Percentiles rank a stretch among this genome's conserved stretches.
Conservation (phyloP, 92 coral and sea anemone species). For the Zoanthus sansibaricus region DNA sequence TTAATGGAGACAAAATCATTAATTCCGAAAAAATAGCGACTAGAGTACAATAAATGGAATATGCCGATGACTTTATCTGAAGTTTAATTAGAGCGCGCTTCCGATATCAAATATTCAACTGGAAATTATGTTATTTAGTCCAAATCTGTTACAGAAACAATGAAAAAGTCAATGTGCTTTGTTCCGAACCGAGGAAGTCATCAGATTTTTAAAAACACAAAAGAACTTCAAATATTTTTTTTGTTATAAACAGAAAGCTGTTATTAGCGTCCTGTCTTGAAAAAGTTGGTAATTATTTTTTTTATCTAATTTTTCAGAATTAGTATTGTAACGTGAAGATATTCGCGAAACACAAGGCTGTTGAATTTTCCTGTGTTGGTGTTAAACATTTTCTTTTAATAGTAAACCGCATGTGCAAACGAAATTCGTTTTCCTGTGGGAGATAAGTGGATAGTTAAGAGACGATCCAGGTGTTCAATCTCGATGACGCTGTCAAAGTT, state of each 20-base stretch:
- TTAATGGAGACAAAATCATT: slow-evolving; percentile 29
- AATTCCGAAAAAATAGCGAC: not conserved
- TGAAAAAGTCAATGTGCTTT: not conserved
- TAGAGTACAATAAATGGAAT: not conserved
- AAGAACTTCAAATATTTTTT: slow-evolving; percentile 1
- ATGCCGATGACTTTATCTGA: not conserved
- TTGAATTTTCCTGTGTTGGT: not conserved
- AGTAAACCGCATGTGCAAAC: not conserved
- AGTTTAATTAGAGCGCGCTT: slow-evolving; percentile 5
- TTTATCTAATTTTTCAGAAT: not conserved
- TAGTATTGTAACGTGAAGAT: not conserved
- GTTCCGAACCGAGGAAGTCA: not conserved
- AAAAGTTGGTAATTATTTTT: not conserved
- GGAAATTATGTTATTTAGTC: slow-evolving; percentile 6
- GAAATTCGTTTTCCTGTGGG: not conserved
- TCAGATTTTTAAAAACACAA: not conserved
- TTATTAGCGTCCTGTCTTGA: not conserved
- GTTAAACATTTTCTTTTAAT: not conserved
- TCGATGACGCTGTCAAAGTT: not conserved
- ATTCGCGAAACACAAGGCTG: not conserved
- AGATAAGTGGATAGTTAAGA: not conserved
- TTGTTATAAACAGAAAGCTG: not conserved
- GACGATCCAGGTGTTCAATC: not conserved
- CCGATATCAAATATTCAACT: slow-evolving; percentile 6
- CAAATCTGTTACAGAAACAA: not conserved